Evolutionary conservation across 2,797 vertebrate species (phyloP).

Genomic region (Hippopotamyrus pictus): DNA sequence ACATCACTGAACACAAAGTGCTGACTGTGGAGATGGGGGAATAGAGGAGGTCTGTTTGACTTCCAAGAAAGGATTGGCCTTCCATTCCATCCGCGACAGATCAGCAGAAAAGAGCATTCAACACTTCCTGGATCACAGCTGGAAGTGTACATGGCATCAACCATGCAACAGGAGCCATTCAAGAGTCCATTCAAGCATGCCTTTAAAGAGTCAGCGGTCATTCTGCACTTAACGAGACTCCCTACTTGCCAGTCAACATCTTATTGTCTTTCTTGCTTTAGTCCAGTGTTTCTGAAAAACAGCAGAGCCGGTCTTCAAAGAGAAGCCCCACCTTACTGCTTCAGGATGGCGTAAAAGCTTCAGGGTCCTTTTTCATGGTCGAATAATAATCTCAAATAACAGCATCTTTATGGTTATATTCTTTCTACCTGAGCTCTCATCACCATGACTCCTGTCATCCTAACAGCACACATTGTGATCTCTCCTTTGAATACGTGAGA

Average conservation of each 20-base stretch:
- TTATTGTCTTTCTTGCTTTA: neutral
- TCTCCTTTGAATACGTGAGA: neutral
- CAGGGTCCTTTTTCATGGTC: neutral
- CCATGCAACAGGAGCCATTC: neutral
- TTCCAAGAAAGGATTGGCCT: neutral
- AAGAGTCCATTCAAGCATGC: neutral
- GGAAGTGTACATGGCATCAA: neutral
- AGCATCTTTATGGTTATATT: neutral
- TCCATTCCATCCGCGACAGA: neutral
- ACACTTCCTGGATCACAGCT: neutral
- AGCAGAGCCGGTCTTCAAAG: neutral
- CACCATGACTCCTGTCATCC: neutral
- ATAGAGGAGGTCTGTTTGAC: neutral
- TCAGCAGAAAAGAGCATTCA: neutral
- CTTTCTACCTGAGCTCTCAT: neutral
- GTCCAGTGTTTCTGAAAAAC: neutral
- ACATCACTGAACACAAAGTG: neutral
- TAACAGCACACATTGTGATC: neutral
- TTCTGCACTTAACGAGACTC: neutral
- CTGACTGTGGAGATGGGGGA: neutral
- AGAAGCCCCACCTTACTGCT: neutral
- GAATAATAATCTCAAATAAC: neutral
- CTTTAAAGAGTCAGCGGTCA: neutral
- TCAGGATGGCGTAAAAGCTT: neutral
- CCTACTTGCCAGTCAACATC: constrained; percentile 1